Evolutionary conservation across 2,888 invertebrate genomes (phyloP).

Genomic region (Chrysopilus asiliformis): DNA sequence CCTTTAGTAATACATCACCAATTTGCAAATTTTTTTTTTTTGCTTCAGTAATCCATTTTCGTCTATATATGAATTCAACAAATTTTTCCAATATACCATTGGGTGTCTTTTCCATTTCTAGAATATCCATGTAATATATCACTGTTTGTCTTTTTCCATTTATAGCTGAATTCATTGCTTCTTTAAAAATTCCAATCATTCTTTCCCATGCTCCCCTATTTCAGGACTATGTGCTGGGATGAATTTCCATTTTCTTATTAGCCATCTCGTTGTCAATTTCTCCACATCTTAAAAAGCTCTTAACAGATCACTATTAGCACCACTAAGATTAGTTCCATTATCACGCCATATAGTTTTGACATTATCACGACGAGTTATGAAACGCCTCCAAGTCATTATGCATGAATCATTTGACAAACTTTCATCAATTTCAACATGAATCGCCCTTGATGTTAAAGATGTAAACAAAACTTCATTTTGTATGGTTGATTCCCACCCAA

Average conservation of each 20-base stretch:
- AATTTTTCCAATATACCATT: too few relatives aligned
- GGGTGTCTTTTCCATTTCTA: constrained; percentile 7
- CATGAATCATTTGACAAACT: constrained; percentile 9
- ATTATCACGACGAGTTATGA: constrained; percentile 12
- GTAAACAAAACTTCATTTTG: constrained; percentile 13
- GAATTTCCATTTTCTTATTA: constrained; percentile 15
- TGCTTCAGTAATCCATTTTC: too few relatives aligned
- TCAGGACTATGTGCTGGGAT: constrained; percentile 17
- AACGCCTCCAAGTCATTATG: constrained; percentile 11
- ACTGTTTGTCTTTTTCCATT: constrained; percentile 13
- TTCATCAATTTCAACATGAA: constrained; percentile 13
- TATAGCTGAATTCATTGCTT: constrained; percentile 12
- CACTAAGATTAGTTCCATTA: constrained; percentile 14
- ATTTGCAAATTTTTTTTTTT: too few relatives aligned
- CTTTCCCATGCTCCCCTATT: constrained; percentile 19
- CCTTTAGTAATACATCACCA: too few relatives aligned
- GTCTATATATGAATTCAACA: too few relatives aligned
- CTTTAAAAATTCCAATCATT: constrained; percentile 16
- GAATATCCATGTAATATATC: constrained; percentile 7
- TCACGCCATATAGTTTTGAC: constrained; percentile 11
- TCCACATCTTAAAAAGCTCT: constrained; percentile 9
- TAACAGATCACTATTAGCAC: constrained; percentile 8
- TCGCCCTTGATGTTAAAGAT: constrained; percentile 14
- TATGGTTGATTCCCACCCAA: constrained; percentile 3
- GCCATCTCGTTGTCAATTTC: neutral